phyloP scores from a whole-genome alignment of 1,140 invertebrate species.

The Hermatobates lingyangjiaoensis region DNA sequence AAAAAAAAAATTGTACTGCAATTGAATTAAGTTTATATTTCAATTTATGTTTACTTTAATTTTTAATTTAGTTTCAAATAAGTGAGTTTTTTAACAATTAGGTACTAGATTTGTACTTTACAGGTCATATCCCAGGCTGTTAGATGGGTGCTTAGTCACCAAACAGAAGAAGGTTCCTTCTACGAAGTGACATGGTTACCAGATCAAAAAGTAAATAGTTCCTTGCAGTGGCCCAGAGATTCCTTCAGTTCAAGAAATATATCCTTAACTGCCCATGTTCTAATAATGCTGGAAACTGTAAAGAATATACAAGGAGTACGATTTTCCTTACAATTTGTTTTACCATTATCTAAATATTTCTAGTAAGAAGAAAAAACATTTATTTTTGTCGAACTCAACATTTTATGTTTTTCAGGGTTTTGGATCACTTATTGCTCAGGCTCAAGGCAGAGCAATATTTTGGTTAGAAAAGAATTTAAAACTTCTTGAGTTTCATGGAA shows the following conservation, averaged over 20 bases:
- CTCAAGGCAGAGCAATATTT: conserved; percentile 43
- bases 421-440: conserved; percentile 46
- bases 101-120: conserved; percentile 5
- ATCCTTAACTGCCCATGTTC: conserved; percentile 70
- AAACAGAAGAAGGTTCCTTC: conserved; percentile 60
- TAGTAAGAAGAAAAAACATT: background rate
- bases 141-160: conserved; percentile 58
- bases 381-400: background rate
- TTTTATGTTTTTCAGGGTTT: conserved; percentile 30
- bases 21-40: background rate
- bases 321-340: conserved; percentile 11
- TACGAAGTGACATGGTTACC: conserved; percentile 65
- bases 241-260: conserved; percentile 50
- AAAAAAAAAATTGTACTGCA: background rate
- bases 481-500: conserved; percentile 42
- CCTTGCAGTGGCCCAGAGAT: conserved; percentile 31
- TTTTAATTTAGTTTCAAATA: background rate
- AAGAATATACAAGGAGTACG: conserved; percentile 55
- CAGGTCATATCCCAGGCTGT: conserved; percentile 56
- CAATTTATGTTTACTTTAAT: too few relatives aligned
- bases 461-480: conserved; percentile 75
- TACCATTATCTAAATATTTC: conserved; percentile 3
- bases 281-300: conserved; percentile 62
- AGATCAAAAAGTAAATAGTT: conserved; percentile 66
- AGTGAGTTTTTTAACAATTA: background rate